Base-by-base conservation (phyloP, 2,113 vertebrate species). In the Strigops habroptila region DNA sequence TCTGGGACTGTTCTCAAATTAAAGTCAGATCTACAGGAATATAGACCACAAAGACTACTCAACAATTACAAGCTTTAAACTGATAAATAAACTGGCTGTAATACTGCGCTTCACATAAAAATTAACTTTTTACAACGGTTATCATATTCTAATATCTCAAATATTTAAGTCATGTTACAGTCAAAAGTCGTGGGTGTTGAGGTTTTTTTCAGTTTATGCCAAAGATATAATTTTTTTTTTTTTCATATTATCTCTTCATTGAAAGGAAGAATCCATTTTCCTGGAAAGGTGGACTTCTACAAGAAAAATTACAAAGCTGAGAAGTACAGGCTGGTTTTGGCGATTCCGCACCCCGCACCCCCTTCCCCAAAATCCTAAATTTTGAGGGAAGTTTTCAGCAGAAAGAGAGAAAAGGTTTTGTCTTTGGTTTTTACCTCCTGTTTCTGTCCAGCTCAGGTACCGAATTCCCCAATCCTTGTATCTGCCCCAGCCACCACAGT, bases 271-370 rank as follows among this genome's bases (percentile, higher is more conserved):
- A 68, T 43, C 27, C 6, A 48, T 70, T 82, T 74, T 41, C 74
- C 44, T 60, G n/a, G 31, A 39, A 90, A 70, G 3, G 25, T 23
- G 9, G 17, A 77, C 10, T 64, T 77, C 19, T 46, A 64, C 9
- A 65, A 35, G 53, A 11, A 60, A 70, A 74, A 88, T 8, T 77
- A 81, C 49, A 67, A 79, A 70, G 12, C 8, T 43, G 14, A 55
- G 79, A 91, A 69, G 51, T 12, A n/a, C 2, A 68, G 19, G n/a
- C 33, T 65, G 7, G 2, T 37, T 81, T 51, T 22, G 12, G 12
- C 8, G 18, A 30, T 43, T 28, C 1, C 8, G 33, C 7, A 39
- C 16, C 7, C 1, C 8, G 33, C 7, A 39, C 16, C 7, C 3
- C 6, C 28, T 30, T 8, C 25, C 6, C 7, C 3, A 14, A 28